Conservation (phyloP, 2,888 invertebrate genomes). For the Hofmannophila pseudospretella region DNA sequence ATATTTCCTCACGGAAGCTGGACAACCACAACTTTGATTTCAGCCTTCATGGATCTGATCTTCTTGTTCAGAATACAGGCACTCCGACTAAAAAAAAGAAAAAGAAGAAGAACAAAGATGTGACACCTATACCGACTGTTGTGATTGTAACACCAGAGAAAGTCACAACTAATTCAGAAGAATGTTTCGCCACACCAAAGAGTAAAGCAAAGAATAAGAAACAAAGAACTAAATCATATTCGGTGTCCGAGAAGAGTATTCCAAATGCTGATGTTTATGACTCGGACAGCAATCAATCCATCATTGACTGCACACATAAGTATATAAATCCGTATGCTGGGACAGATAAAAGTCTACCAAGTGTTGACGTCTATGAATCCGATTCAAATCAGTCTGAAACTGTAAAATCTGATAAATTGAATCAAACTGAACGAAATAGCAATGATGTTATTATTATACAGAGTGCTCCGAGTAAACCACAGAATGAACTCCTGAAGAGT, state of each 20-base stretch:
- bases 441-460: slow-evolving; percentile 30
- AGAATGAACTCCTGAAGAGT: neutral
- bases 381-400: slow-evolving; percentile 65
- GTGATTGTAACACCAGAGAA: slow-evolving; percentile 21
- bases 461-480: slow-evolving; percentile 25
- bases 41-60: slow-evolving; percentile 66
- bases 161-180: slow-evolving; percentile 26
- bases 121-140: slow-evolving; percentile 35
- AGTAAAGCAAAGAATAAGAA: slow-evolving; percentile 66
- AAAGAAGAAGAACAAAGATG: slow-evolving; percentile 46
- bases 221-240: slow-evolving; percentile 54
- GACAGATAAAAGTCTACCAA: slow-evolving; percentile 57
- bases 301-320: slow-evolving; percentile 34
- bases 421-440: slow-evolving; percentile 10
- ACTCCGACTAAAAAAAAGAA: slow-evolving; percentile 63
- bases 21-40: slow-evolving; percentile 67
- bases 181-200: slow-evolving; percentile 69
- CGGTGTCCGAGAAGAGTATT: slow-evolving; percentile 51
- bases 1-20: slow-evolving; percentile 58
- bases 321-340: slow-evolving; percentile 44
- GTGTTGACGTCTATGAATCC: slow-evolving; percentile 75
- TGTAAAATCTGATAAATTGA: slow-evolving; percentile 20
- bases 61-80: slow-evolving; percentile 50
- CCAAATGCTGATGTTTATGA: slow-evolving; percentile 75
- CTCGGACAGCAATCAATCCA: slow-evolving; percentile 75